Base-by-base conservation (phyloP, 2,113 vertebrate species). In the Mus pahari region DNA sequence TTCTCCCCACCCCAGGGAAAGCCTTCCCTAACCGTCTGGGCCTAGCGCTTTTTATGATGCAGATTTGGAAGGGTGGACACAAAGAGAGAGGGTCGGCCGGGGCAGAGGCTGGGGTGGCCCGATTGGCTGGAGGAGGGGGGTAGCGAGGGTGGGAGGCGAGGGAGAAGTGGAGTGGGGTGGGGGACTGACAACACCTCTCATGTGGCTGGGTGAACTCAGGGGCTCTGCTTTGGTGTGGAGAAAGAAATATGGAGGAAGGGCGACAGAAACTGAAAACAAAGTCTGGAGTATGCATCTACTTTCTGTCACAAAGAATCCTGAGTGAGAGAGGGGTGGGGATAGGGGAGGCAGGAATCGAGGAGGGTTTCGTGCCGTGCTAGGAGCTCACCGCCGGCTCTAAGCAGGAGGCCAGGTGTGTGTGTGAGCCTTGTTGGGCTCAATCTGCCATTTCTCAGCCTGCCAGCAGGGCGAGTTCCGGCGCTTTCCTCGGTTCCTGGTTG, bases 21-120 rank as follows among this genome's bases (percentile, higher is more conserved):
- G 45, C 5, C 13, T 48, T 62, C 50, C 36, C 14, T 55, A 22
- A n/a, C 84, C 92, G 58, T 71, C 95, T 83, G 84, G 84, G 90
- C 28, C 53, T 45, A 9, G 4, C 48, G 70, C n/a, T 11, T 87
- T 94, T 90, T 95, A 86, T 82, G 92, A 94, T 92, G 89, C 91
- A 92, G 93, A 94, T 92, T 83, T 16, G 78, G 66, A 86, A 55
- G 16, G 33, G 0, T 11, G 39, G 45, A 64, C 71, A 86, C 84
- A 87, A 78, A 92, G 90, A 89, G 90, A 89, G 73, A 7, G 75
- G 91, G 89, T 84, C 81, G 45, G 62, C 0, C 75, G 82, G 92
- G 86, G 78, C 77, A 42, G 50, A 16, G 8, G 66, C 31, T 3
- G 33, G 53, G 4, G 62, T 10, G 13, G 42, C 68, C 68, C 13